phyloP scores from a whole-genome alignment of 2,888 invertebrate genomes.

The Leptopilina syphax region DNA sequence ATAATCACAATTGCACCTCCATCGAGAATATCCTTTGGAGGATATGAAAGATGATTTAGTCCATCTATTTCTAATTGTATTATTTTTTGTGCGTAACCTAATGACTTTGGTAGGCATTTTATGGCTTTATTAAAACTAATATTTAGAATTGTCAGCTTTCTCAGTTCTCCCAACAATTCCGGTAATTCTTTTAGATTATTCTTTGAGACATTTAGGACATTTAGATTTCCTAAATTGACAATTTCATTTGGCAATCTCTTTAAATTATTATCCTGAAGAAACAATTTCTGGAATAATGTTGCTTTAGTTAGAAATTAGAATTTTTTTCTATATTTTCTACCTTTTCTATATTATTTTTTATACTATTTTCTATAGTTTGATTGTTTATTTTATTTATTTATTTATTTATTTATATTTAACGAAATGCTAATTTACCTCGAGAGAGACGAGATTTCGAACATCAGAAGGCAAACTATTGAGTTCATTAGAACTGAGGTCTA shows the following conservation, averaged over 20 bases:
- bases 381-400: neutral
- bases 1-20: constrained; percentile 81
- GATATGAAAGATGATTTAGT: constrained; percentile 82
- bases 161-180: constrained; percentile 81
- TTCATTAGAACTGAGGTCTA: constrained; percentile 84
- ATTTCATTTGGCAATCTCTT: constrained; percentile 84
- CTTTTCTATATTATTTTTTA: too few relatives aligned
- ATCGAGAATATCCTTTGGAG: constrained; percentile 80
- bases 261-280: constrained; percentile 85
- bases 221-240: constrained; percentile 81
- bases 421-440: constrained; percentile 78
- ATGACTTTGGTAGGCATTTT: constrained; percentile 81
- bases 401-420: neutral
- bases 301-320: neutral
- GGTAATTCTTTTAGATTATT: constrained; percentile 84
- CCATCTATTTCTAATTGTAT: constrained; percentile 81
- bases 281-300: constrained; percentile 81
- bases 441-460: constrained; percentile 82
- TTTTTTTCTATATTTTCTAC: neutral
- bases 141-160: constrained; percentile 81
- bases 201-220: constrained; percentile 84
- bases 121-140: constrained; percentile 81
- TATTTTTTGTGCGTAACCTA: constrained; percentile 83
- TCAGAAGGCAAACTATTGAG: constrained; percentile 82
- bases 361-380: too few relatives aligned